These are phyloP conservation scores for Gari tellinella DNA, from an alignment of 2,888 invertebrate genomes.

Conservation along the genomic window DNA sequence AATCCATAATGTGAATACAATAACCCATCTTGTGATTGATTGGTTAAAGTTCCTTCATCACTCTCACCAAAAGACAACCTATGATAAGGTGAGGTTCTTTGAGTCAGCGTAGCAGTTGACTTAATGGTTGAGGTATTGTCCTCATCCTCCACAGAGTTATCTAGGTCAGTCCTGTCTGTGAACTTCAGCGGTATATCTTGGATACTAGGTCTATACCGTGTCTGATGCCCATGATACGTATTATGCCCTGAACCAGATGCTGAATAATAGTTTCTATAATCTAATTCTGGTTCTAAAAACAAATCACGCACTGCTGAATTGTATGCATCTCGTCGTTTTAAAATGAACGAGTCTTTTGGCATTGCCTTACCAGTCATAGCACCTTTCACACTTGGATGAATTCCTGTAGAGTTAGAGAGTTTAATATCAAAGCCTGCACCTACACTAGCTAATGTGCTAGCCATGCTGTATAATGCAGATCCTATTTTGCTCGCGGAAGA, in stretches of 20 bases:
- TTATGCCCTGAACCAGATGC: conserved; percentile 87
- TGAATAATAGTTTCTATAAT: conserved; percentile 73
- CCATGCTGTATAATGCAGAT: conserved; percentile 93
- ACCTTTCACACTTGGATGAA: conserved; percentile 75
- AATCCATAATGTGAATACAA: conserved; percentile 66
- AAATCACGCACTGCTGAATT: conserved; percentile 81
- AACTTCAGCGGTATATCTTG: conserved; percentile 79
- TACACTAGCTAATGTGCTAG: conserved; percentile 94
- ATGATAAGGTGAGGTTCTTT: conserved; percentile 62
- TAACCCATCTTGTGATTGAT: conserved; percentile 67
- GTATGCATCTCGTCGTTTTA: conserved; percentile 82
- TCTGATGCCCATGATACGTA: conserved; percentile 94
- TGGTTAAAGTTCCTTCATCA: conserved; percentile 71
- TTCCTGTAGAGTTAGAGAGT: conserved; percentile 88
- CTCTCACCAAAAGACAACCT: conserved; percentile 72
- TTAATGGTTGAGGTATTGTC: conserved; percentile 58
- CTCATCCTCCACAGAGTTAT: conserved; percentile 36
- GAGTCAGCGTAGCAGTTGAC: conserved; percentile 69
- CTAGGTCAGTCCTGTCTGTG: conserved; percentile 60
- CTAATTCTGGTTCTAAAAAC: conserved; percentile 79
- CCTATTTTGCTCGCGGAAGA: conserved; percentile 84
- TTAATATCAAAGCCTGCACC: conserved; percentile 95
- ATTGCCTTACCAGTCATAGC: conserved; percentile 55
- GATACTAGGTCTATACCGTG: conserved; percentile 85
- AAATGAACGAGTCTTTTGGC: conserved; percentile 77